Conservation (phyloP, 2,888 invertebrate genomes). For the Andrena flavipes region DNA sequence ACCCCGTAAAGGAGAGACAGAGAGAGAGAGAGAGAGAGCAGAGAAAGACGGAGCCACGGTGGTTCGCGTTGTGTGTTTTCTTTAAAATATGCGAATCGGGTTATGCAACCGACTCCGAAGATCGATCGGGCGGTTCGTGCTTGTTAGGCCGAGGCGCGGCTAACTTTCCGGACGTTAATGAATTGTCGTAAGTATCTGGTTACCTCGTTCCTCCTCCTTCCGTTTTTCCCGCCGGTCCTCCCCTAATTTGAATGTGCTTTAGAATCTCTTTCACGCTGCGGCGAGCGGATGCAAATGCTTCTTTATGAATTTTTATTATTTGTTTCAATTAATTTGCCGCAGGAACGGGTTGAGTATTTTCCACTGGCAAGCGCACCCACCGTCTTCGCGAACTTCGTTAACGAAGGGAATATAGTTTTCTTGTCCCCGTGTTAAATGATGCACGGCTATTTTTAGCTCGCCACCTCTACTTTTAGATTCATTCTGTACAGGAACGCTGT, state of each 20-base stretch:
- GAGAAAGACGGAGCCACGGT: background rate
- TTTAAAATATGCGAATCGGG: conserved; percentile 26
- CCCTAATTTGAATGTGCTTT: conserved; percentile 22
- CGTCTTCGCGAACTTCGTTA: conserved; percentile 17
- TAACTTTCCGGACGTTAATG: conserved; percentile 20
- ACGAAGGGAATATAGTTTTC: conserved; percentile 21
- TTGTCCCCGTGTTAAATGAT: background rate
- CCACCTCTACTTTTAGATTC: background rate
- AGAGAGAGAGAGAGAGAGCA: background rate
- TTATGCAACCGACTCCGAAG: conserved; percentile 14
- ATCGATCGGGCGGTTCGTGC: conserved; percentile 21
- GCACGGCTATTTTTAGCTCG: background rate
- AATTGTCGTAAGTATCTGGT: conserved; percentile 25
- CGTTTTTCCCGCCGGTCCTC: background rate
- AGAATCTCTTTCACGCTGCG: background rate
- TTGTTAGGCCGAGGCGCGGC: background rate
- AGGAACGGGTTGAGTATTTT: background rate
- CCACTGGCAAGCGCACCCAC: background rate
- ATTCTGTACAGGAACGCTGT: background rate
- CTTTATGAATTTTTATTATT: conserved; percentile 41
- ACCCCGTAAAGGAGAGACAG: background rate
- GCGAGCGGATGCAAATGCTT: conserved; percentile 22
- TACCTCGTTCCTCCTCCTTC: background rate
- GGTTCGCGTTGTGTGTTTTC: conserved; percentile 5
- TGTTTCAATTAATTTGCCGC: conserved; percentile 15